Conservation (phyloP, 2,797 vertebrate genomes). For the Phalloptychus januarius region DNA sequence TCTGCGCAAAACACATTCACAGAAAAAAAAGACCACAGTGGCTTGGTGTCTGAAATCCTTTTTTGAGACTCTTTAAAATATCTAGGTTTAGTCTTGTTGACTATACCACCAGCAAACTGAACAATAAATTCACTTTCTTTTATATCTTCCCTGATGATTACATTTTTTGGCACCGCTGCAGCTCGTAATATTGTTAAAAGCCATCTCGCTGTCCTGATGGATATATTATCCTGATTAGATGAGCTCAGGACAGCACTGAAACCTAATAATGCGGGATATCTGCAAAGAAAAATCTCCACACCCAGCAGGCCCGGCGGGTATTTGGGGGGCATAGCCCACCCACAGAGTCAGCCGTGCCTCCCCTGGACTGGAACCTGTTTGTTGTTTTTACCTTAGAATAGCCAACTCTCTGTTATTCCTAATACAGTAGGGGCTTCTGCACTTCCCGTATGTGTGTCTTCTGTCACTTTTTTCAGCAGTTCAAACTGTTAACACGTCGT, state of each 20-base stretch:
- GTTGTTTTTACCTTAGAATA: no score
- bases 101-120: constrained; percentile 33
- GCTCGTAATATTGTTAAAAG: constrained; percentile 61
- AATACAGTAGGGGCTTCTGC: no score
- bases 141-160: constrained; percentile 42
- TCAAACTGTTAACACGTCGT: no score
- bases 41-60: not conserved
- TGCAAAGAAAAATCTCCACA: constrained; percentile 20
- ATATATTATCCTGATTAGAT: constrained; percentile 50
- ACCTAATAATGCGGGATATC: constrained; percentile 27
- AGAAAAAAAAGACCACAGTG: not conserved
- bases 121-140: constrained; percentile 26
- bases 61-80: constrained; percentile 33
- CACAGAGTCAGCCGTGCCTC: no score
- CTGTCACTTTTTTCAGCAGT: no score
- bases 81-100: constrained; percentile 47
- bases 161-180: constrained; percentile 48
- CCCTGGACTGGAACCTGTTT: no score
- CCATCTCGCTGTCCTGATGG: constrained; percentile 37
- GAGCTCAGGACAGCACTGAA: constrained; percentile 24
- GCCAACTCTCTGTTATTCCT: no score
- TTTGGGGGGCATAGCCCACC: no score
- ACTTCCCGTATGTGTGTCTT: no score
- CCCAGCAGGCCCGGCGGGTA: no score
- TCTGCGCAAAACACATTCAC: not conserved